Evolutionary conservation across 2,113 vertebrate genomes (phyloP).

Genomic region (Carettochelys insculpta): DNA sequence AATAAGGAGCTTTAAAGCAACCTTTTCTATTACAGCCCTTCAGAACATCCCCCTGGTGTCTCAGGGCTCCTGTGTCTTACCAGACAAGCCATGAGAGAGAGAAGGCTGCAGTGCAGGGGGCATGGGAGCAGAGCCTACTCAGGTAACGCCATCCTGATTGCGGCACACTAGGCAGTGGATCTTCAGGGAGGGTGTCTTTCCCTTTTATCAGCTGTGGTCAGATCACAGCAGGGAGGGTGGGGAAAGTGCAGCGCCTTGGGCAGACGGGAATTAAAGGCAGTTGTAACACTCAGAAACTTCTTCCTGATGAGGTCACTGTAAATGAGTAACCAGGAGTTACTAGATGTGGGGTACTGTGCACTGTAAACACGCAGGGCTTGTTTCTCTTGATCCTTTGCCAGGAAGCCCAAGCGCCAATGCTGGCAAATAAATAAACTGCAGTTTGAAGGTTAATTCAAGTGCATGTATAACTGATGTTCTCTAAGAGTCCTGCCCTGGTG

Average conservation of each 20-base stretch:
- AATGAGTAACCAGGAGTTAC: neutral
- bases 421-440: rapidly evolving
- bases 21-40: conserved; percentile 69
- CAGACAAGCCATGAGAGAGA: conserved; percentile 54
- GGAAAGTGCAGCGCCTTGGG: neutral
- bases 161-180: neutral
- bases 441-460: neutral
- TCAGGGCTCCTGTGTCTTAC: conserved; percentile 34
- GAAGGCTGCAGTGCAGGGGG: conserved; percentile 35
- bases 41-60: conserved; percentile 70
- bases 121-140: neutral
- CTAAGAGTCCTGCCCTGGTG: neutral
- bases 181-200: neutral
- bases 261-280: neutral
- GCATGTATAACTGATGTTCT: neutral
- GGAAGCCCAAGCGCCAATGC: neutral
- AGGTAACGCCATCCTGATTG: conserved; percentile 36
- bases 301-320: neutral
- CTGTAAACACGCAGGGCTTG: conserved; percentile 6
- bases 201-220: neutral
- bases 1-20: conserved; percentile 87
- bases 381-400: conserved; percentile 11
- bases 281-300: neutral
- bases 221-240: neutral
- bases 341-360: neutral